Percentiles rank a stretch among this genome's conserved stretches.
phyloP scores from a whole-genome alignment of 2,113 vertebrate genomes.

The Australoheros scitulus region DNA sequence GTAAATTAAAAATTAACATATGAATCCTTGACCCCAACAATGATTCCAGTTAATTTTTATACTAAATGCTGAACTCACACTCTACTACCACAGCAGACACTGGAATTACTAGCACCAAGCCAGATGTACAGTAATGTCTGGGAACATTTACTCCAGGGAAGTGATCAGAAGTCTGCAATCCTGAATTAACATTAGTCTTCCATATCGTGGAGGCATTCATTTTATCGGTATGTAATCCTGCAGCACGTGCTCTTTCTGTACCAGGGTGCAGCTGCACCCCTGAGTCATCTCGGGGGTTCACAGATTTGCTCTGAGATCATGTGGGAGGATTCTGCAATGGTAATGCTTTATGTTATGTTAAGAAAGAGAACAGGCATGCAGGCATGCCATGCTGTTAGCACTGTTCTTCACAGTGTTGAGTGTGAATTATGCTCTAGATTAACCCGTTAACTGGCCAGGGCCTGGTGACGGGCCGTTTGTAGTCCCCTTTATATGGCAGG shows the following conservation, averaged over 20 bases:
- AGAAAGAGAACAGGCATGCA: neutral
- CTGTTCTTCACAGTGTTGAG: neutral
- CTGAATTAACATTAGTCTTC: neutral
- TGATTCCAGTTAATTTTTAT: neutral
- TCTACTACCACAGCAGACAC: neutral
- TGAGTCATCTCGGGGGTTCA: neutral
- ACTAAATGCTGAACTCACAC: neutral
- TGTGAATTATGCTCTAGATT: neutral
- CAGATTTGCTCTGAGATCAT: neutral
- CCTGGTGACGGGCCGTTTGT: too few species aligned
- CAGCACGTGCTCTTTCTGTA: neutral
- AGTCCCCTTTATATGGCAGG: too few species aligned
- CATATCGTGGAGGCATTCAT: neutral
- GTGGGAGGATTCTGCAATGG: neutral
- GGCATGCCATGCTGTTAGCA: neutral
- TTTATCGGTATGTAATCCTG: neutral
- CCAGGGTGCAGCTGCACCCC: neutral
- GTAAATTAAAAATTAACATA: neutral
- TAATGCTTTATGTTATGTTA: neutral
- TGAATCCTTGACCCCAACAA: neutral
- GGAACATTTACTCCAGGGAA: neutral
- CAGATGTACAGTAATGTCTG: neutral
- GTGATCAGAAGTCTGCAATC: neutral
- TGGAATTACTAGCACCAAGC: neutral
- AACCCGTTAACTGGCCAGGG: too few species aligned